Percentiles rank a stretch among this genome's conserved stretches.
phyloP scores from a whole-genome alignment of 92 coral and sea anemone genomes.

The Porites cylindrica region DNA sequence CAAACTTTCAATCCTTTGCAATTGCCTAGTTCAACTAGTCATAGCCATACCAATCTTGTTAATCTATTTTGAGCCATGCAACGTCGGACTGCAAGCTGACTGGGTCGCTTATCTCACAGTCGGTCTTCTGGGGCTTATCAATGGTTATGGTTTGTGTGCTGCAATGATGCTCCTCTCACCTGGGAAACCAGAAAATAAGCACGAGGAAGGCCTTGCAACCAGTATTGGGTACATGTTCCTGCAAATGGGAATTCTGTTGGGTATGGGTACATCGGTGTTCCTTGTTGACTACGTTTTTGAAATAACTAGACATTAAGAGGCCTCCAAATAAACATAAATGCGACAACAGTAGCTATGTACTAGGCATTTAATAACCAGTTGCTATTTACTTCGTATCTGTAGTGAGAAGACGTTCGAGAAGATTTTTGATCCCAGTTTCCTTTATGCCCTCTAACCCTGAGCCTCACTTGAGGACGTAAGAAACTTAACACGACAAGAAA shows the following conservation, averaged over 20 bases:
- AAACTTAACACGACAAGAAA: too few species aligned
- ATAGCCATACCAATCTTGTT: conserved; percentile 82
- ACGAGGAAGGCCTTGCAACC: conserved; percentile 90
- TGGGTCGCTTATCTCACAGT: conserved; percentile 87
- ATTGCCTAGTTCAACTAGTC: conserved; percentile 82
- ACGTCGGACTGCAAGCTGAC: conserved; percentile 74
- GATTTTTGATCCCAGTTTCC: too few species aligned
- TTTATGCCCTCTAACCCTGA: too few species aligned
- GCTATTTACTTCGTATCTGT: too few species aligned
- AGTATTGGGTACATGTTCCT: conserved; percentile 91
- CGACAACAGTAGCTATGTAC: too few species aligned
- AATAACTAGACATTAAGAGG: conserved; percentile 33
- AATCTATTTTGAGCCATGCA: conserved; percentile 89
- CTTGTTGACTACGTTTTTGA: conserved; percentile 85
- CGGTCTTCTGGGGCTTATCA: conserved; percentile 81
- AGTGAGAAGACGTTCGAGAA: too few species aligned
- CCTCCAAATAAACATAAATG: neutral
- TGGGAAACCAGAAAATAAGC: conserved; percentile 70
- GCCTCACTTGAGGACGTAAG: too few species aligned
- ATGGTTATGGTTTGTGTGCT: conserved; percentile 90
- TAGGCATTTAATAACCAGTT: too few species aligned
- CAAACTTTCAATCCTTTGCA: conserved; percentile 73
- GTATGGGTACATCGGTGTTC: conserved; percentile 76
- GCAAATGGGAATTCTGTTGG: conserved; percentile 80
- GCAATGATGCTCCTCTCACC: conserved; percentile 95